phyloP scores from a whole-genome alignment of 2,888 invertebrate species.

The Cataglyphis rosenhaueri region DNA sequence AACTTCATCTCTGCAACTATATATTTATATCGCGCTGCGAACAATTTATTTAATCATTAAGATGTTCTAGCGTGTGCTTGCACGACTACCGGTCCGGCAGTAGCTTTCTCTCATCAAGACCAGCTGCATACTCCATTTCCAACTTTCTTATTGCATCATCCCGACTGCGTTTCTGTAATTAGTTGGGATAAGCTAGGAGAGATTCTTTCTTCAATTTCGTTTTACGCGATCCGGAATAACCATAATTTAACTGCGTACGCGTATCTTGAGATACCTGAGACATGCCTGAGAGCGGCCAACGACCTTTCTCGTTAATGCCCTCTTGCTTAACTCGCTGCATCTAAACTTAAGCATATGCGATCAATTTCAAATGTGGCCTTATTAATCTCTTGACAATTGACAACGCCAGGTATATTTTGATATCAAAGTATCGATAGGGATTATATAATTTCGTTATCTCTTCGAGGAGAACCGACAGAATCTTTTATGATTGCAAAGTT shows the following conservation, averaged over 20 bases:
- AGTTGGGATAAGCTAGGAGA: conserved; percentile 26
- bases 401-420: too few relatives aligned
- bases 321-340: conserved; percentile 14
- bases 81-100: conserved; percentile 17
- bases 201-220: conserved; percentile 38
- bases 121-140: conserved; percentile 42
- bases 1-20: conserved; percentile 20
- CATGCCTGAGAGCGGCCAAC: conserved; percentile 9
- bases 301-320: conserved; percentile 27
- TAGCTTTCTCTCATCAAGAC: conserved; percentile 49
- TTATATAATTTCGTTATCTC: conserved; percentile 9
- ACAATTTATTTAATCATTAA: conserved; percentile 52
- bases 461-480: neutral
- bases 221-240: conserved; percentile 15
- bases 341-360: conserved; percentile 5
- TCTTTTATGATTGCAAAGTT: conserved; percentile 43
- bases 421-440: conserved; percentile 5
- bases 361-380: conserved; percentile 20
- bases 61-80: conserved; percentile 36
- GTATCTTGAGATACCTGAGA: conserved; percentile 18
- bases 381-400: neutral
- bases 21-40: neutral
- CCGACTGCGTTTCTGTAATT: conserved; percentile 34
- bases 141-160: conserved; percentile 52
- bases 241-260: conserved; percentile 43